Evolutionary conservation across 2,113 vertebrate genomes (phyloP).

Genomic region (Diadophis punctatus): DNA sequence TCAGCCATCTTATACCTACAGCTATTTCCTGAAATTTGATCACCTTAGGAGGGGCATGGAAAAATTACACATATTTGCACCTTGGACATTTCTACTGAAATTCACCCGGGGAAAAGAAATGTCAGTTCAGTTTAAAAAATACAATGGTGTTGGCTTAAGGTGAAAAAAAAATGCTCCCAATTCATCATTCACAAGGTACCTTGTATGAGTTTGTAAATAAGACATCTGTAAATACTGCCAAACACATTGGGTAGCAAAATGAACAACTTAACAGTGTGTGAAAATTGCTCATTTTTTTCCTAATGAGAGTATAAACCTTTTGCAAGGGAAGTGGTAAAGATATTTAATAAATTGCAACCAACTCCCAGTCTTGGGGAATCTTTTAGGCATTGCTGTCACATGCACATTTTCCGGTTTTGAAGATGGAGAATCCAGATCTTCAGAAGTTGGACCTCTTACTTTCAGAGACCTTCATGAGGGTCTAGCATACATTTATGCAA

Average conservation of each 20-base stretch:
- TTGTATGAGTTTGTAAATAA: constrained; percentile 3
- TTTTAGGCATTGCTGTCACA: not conserved
- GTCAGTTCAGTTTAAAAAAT: not conserved
- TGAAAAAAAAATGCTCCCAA: not conserved
- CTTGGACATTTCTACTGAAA: not conserved
- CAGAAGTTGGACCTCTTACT: not conserved
- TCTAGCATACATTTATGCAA: not conserved
- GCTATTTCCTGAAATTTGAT: not conserved
- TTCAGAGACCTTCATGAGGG: not conserved
- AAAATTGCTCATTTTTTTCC: not conserved
- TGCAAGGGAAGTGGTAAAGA: not conserved
- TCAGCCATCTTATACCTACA: not conserved
- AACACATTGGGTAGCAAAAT: not conserved
- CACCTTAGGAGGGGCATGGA: not conserved
- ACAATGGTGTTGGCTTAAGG: not conserved
- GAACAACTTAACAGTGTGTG: not conserved
- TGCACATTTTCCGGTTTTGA: not conserved
- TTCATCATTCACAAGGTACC: not conserved
- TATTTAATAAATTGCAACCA: not conserved
- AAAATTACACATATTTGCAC: not conserved
- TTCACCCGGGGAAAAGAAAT: not conserved
- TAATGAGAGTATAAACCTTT: not conserved
- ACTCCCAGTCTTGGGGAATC: not conserved
- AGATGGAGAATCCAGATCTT: not conserved
- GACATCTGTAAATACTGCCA: not conserved